phyloP scores from a whole-genome alignment of 2,797 vertebrate species.

The Anolis apletophallus region DNA sequence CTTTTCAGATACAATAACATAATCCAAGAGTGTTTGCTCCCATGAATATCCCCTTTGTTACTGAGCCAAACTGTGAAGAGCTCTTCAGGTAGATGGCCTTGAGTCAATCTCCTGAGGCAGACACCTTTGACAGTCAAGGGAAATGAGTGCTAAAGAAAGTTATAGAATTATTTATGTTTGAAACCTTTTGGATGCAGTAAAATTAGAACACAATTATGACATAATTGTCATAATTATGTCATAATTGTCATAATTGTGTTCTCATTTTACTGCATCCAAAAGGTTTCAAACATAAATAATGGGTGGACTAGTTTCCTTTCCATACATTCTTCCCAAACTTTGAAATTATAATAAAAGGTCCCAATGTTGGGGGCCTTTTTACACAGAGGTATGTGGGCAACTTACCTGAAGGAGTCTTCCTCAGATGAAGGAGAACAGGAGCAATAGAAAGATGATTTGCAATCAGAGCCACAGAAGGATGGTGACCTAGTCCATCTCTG shows the following conservation, averaged over 20 bases:
- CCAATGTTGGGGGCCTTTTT: neutral
- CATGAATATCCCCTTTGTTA: slow-evolving; percentile 33
- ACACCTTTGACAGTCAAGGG: slow-evolving; percentile 5
- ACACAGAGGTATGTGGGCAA: neutral
- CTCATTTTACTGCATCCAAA: neutral
- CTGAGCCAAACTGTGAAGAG: neutral
- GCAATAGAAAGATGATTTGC: too few species aligned
- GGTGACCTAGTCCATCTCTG: too few species aligned
- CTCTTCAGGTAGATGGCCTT: slow-evolving; percentile 26
- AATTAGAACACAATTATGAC: too few species aligned
- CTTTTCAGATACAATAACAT: slow-evolving; percentile 43
- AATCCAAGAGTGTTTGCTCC: slow-evolving; percentile 25
- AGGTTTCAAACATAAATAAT: neutral
- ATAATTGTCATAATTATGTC: too few species aligned
- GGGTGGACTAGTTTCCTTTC: neutral
- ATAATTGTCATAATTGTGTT: neutral
- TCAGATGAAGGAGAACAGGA: too few species aligned
- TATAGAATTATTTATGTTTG: too few species aligned
- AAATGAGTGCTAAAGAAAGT: neutral
- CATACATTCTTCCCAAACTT: neutral
- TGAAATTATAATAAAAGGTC: neutral
- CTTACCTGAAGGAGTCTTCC: too few species aligned
- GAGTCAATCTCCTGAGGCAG: neutral
- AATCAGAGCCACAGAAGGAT: too few species aligned
- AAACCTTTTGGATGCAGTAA: too few species aligned